Evolutionary conservation across 2,113 vertebrate genomes (phyloP).

Genomic region (Eclectus roratus): DNA sequence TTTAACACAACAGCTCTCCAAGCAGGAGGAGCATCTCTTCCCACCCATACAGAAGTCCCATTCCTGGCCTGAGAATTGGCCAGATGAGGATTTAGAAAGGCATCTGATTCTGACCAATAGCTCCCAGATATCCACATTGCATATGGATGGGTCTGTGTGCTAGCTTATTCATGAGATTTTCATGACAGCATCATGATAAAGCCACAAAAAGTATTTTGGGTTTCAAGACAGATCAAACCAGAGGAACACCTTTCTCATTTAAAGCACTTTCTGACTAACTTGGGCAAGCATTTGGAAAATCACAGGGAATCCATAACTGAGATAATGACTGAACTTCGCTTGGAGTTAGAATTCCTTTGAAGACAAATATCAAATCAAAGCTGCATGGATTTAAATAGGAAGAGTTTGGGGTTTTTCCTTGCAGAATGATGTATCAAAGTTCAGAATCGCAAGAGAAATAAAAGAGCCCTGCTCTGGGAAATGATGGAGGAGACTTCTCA

Average conservation of each 20-base stretch:
- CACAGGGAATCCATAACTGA: background rate
- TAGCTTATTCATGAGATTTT: background rate
- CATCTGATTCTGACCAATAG: background rate
- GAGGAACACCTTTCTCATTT: background rate
- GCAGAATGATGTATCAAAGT: background rate
- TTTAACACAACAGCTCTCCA: background rate
- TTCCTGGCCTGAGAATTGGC: background rate
- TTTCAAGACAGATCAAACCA: background rate
- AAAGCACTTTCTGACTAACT: background rate
- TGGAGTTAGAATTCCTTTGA: background rate
- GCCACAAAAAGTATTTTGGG: background rate
- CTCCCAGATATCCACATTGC: background rate
- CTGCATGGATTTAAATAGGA: background rate
- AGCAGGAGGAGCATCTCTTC: background rate
- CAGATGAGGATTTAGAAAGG: background rate
- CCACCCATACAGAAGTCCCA: background rate
- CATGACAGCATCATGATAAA: background rate
- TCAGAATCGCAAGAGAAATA: background rate
- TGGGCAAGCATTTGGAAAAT: background rate
- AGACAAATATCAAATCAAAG: background rate
- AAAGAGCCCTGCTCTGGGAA: background rate
- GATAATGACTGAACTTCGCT: background rate
- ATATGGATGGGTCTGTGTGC: rapidly evolving
- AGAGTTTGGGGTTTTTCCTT: background rate
- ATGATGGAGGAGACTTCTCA: rapidly evolving